phyloP scores from a whole-genome alignment of 1,140 invertebrate species.

The Leguminivora glycinivorella region DNA sequence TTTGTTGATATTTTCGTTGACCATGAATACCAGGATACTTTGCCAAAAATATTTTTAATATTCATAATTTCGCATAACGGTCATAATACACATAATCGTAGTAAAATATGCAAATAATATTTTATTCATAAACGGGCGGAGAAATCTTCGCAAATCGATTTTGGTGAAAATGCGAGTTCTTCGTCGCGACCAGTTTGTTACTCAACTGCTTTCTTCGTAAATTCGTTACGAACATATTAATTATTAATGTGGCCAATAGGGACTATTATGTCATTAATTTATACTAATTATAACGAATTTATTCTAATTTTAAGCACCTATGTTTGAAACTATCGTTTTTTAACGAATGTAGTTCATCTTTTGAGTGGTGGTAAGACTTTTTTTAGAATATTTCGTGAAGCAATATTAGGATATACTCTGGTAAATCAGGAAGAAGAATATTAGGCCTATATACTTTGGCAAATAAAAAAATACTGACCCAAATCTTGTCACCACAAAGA shows the following conservation, averaged over 20 bases:
- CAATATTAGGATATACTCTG: too few species aligned
- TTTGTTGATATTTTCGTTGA: too few species aligned
- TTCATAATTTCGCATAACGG: background rate
- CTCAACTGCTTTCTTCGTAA: slow-evolving; percentile 15
- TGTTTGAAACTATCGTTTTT: background rate
- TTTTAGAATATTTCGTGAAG: too few species aligned
- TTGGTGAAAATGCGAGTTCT: slow-evolving; percentile 17
- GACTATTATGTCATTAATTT: slow-evolving; percentile 19
- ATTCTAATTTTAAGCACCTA: background rate
- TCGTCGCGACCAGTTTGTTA: slow-evolving; percentile 18
- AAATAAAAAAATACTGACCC: too few species aligned
- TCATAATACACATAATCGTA: slow-evolving; percentile 1
- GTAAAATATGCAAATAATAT: slow-evolving; percentile 27
- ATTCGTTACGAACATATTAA: slow-evolving; percentile 8
- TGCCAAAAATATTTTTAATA: too few species aligned
- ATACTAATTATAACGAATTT: background rate
- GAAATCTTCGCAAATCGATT: slow-evolving; percentile 27
- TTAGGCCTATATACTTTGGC: too few species aligned
- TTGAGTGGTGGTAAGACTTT: too few species aligned
- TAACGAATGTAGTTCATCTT: background rate
- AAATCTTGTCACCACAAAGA: too few species aligned
- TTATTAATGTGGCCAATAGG: slow-evolving; percentile 23
- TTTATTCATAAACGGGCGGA: slow-evolving; percentile 3
- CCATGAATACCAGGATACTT: too few species aligned
- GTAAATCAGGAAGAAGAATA: too few species aligned